Evolutionary conservation across 1,140 invertebrate genomes (phyloP), one percentile per base, ranked within the genome.

Genomic region (Trypoxylus dichotomus): DNA sequence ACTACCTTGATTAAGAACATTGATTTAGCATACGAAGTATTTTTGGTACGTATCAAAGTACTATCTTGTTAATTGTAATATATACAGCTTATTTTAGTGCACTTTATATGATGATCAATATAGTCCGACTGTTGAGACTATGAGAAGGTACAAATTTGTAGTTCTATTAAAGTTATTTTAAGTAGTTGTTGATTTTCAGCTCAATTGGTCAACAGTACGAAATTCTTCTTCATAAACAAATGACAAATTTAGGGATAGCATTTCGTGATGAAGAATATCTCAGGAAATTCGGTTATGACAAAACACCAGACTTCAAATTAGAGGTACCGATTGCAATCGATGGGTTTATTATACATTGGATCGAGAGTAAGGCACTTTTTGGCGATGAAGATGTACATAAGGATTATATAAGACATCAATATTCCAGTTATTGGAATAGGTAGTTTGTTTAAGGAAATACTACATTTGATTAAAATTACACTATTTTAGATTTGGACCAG

Each of bases 301-400:
- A 98, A 88, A 98, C 97, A 11, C 97, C 97, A 8, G 97, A 98
- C 86, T 90, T 97, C 27, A 97, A 97, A 87, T 87, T 98, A 68
- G 94, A 96, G 84, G 89, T 97, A 29, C 97, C 97, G 1, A 93
- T 98, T 77, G 93, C 94, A 41, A 90, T 96, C 29, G 92, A 95
- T 87, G 95, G 94, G 6, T 91, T 92, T 83, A 90, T 98, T 24
- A 91, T 98, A 0, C 97, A 97, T 86, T 98, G 97, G 97, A 96
- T 98, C 79, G 97, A 98, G 88, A 97, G 96, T 79, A 98, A 98
- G 88, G 97, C 96, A 10, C 91, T 94, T 42, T 98, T 98, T 89
- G 97, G 95, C 3, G 94, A 96, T 87, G 89, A 91, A 78, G 90
- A 93, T 79, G 91, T 92, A 77, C 96, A 98, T 87, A 90, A 91